A percentile compares a stretch with the other conserved stretches of the same genome.
These are phyloP conservation scores for Carterocephalus palaemon DNA, from an alignment of 2,888 invertebrate species.

Conservation along the genomic window DNA sequence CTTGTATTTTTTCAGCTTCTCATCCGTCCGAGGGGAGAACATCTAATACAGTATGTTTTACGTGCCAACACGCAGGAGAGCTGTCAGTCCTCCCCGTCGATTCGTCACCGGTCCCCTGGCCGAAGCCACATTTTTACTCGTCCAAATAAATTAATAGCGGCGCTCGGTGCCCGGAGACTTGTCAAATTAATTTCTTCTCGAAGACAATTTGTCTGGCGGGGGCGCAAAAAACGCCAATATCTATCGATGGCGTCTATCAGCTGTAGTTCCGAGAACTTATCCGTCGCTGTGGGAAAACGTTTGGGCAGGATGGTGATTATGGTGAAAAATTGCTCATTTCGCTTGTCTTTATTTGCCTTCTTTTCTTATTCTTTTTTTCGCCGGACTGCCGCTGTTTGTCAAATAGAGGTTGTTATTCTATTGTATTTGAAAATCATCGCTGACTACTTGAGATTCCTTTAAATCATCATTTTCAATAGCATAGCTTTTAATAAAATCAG, in stretches of 20 bases:
- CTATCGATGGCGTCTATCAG: constrained; percentile 69
- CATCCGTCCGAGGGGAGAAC: constrained; percentile 13
- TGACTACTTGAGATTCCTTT: too few relatives aligned
- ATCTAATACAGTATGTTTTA: constrained; percentile 20
- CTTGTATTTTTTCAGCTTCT: constrained; percentile 10
- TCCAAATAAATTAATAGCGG: constrained; percentile 75
- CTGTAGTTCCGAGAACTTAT: constrained; percentile 34
- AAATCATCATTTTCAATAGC: too few relatives aligned
- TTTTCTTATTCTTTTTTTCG: too few relatives aligned
- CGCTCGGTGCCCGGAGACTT: constrained; percentile 66
- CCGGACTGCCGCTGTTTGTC: too few relatives aligned
- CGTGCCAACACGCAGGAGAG: constrained; percentile 21
- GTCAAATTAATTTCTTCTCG: constrained; percentile 78
- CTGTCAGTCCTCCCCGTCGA: constrained; percentile 22
- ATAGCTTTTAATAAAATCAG: too few relatives aligned
- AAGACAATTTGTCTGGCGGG: constrained; percentile 74
- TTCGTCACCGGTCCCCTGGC: constrained; percentile 36
- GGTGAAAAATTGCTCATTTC: constrained; percentile 17
- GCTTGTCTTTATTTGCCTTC: background rate
- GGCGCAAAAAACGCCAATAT: constrained; percentile 68
- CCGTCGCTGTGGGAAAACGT: constrained; percentile 22
- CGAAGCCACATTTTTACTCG: constrained; percentile 70
- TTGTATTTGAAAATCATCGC: too few relatives aligned
- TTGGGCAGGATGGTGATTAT: constrained; percentile 17
- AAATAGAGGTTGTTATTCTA: too few relatives aligned